Base-by-base conservation (phyloP, 2,888 invertebrate species). In the Pollenia amentaria region DNA sequence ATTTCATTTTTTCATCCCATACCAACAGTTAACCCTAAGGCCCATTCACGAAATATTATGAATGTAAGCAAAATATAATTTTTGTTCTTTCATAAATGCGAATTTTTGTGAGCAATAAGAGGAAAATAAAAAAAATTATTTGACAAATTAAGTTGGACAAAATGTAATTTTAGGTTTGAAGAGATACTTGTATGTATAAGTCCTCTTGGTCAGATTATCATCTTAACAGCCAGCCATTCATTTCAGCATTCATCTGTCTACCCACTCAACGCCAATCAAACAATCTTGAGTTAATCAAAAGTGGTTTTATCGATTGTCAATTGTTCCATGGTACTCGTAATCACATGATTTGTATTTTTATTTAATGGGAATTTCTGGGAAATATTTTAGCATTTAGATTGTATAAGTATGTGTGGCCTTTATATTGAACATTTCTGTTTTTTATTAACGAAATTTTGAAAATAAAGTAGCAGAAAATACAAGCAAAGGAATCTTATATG, bases 301-400 rank as follows among this genome's bases (percentile, higher is more conserved):
- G 44, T 18, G 11, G 16, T 11, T 64, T 64, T 44, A 40, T 64
- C 64, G 14, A 64, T 64, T 64, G 16, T 42, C 38, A 42, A 62
- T 62, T 62, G 62, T 38, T 21, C 55, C 10, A 3, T 55, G 18
- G 29, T 6, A 29, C 29, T 29, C 6, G 29, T 55, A 21, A 55
- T 55, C 55, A 55, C 11, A 55, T 55, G 55, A 8, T 7, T 21
- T 55, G 11, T 55, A 10, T 55, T 55, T 55, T 18, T 42, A 38
- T 62, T 62, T 44, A 18, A 64, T 64, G 3, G 12, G 7, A 64
- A 44, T 44, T 44, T 44, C 21, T 44, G 14, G 16, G 64, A 18
- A 64, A 18, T 42, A 64, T 42, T 42, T 64, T 12, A n/a, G 7
- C 64, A 64, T 64, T 64, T 42, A 42, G 1, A 57, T 29, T 29